Percentiles rank a stretch among this genome's conserved stretches.
These are phyloP conservation scores for Alligator mississippiensis DNA, from an alignment of 2,113 vertebrate genomes.

Conservation along the genomic window DNA sequence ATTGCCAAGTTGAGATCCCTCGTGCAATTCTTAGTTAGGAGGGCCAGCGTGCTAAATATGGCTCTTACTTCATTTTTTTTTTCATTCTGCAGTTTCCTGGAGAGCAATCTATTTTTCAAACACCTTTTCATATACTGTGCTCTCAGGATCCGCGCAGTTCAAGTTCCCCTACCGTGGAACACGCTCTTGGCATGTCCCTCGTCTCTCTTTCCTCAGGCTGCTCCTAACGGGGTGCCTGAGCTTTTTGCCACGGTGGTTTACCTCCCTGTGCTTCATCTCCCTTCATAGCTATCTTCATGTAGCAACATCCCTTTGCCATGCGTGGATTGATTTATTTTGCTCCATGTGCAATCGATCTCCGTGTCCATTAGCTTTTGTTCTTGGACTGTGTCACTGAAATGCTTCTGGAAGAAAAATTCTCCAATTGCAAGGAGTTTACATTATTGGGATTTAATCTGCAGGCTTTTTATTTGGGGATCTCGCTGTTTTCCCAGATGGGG, in stretches of 20 bases:
- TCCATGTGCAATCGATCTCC: background rate
- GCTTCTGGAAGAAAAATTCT: background rate
- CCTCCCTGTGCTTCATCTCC: rapidly evolving
- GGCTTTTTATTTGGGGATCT: slow-evolving; percentile 12
- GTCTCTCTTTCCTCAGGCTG: background rate
- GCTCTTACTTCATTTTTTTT: background rate
- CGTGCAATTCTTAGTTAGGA: background rate
- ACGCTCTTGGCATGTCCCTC: background rate
- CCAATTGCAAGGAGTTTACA: background rate
- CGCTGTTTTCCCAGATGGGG: slow-evolving; percentile 59
- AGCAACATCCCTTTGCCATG: background rate
- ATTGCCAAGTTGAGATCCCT: background rate
- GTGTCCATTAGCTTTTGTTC: background rate
- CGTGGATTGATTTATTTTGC: background rate
- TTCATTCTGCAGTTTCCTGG: background rate
- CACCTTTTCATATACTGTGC: background rate
- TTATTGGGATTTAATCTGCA: background rate
- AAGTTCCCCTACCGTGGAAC: background rate
- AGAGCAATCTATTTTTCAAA: background rate
- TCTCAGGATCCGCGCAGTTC: background rate
- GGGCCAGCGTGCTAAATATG: too few species aligned
- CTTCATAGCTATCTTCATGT: rapidly evolving
- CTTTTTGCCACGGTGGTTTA: background rate
- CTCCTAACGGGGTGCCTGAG: background rate
- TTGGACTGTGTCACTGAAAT: rapidly evolving